Evolutionary conservation across 2,797 vertebrate genomes (phyloP), one percentile per base, ranked within the genome.

Genomic region (Eleutherodactylus coqui): DNA sequence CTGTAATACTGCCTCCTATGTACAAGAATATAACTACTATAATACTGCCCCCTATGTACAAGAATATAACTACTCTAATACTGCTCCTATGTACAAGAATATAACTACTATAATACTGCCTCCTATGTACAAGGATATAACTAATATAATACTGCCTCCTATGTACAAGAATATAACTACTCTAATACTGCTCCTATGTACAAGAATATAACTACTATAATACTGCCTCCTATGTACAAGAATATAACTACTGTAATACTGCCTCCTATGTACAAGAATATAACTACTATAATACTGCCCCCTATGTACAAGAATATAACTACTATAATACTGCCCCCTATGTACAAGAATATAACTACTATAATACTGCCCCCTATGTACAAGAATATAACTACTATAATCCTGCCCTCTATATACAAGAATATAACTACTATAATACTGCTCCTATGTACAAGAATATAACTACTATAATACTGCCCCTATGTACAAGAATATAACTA

Each of bases 1-100:
- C 51, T 53, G 21, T 53, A 53, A 53, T 53, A 53, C 51, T 53
- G 51, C 51, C 58, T 13, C 58, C 60, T 64, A 64, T 64, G 17
- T 64, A 64, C 60, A 64, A 34, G 60, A 64, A 64, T 64, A 64
- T 64, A 64, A 64, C 60, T 64, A 32, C 60, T 64, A 64, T 64
- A 34, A 64, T 64, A 64, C 60, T 64, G 60, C 58, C 58, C 5
- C 60, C 60, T 64, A 64, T 64, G 17, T 64, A 64, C 60, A 64
- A 17, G 60, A 34, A 64, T 64, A 64, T 64, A 64, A 64, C n/a
- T 60, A 60, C 58, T 60, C 27, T 60, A 60, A 60, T 60, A 60
- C 58, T 60, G 58, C 58, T 13, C 58, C 58, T 60, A 60, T 60
- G 24, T 60, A 60, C 24, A 60, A 29, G 58, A 60, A 60, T 60